Conservation (phyloP, 2,797 vertebrate genomes). For the Sphenopsis melanotis region DNA sequence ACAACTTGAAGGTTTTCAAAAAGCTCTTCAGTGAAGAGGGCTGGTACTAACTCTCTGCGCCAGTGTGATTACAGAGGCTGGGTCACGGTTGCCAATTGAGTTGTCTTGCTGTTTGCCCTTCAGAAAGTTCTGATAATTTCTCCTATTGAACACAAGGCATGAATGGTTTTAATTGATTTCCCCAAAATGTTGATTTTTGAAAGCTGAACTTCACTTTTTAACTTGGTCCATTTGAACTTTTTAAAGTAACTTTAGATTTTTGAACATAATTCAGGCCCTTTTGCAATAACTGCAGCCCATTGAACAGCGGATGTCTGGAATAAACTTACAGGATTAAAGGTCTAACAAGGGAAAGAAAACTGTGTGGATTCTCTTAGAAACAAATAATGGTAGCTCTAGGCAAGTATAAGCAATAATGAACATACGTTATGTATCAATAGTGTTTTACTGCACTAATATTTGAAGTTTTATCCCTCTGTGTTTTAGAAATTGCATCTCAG, state of each 20-base stretch:
- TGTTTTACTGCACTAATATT: background rate
- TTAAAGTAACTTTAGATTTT: background rate
- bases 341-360: background rate
- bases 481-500: background rate
- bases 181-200: background rate
- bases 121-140: background rate
- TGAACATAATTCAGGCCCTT: background rate
- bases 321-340: background rate
- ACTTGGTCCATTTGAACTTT: background rate
- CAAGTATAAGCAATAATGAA: background rate
- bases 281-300: background rate
- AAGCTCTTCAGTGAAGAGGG: background rate
- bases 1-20: background rate
- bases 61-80: background rate
- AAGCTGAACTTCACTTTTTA: background rate
- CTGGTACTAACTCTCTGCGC: background rate
- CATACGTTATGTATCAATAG: background rate
- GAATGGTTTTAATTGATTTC: background rate
- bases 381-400: background rate
- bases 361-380: background rate
- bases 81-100: background rate
- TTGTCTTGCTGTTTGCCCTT: background rate
- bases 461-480: background rate
- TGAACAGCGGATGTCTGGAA: background rate
- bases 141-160: background rate